Conservation (phyloP, 2,113 vertebrate genomes). For the Solea solea region DNA sequence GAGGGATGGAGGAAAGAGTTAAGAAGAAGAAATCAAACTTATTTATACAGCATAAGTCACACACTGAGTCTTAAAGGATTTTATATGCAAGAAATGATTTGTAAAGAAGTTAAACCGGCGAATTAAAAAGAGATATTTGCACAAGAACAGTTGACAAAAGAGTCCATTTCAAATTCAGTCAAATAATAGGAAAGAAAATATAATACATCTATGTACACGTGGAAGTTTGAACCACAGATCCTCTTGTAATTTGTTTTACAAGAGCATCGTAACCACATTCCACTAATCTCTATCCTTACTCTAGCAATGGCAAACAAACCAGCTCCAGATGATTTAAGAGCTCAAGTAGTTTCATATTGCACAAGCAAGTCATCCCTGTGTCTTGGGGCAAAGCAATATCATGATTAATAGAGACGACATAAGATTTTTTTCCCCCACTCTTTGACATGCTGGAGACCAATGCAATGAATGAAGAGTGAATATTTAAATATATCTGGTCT, state of each 20-base stretch:
- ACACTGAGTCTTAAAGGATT: not conserved
- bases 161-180: slow-evolving; percentile 7
- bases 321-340: slow-evolving; percentile 51
- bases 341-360: slow-evolving; percentile 43
- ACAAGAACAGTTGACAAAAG: not conserved
- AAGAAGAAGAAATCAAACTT: not conserved
- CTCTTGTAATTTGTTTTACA: slow-evolving; percentile 24
- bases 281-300: slow-evolving; percentile 30
- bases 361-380: slow-evolving; percentile 43
- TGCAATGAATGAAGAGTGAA: not conserved
- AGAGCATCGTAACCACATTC: not conserved
- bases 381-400: slow-evolving; percentile 56
- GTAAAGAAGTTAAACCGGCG: slow-evolving; percentile 17
- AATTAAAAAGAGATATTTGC: slow-evolving; percentile 28
- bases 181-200: slow-evolving; percentile 18
- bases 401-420: slow-evolving; percentile 59
- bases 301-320: slow-evolving; percentile 37
- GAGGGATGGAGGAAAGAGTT: not conserved
- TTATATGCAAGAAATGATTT: not conserved
- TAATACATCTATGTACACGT: not conserved
- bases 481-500: slow-evolving; percentile 2
- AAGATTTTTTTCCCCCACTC: slow-evolving; percentile 20
- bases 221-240: slow-evolving; percentile 18
- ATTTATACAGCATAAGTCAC: slow-evolving; percentile 7
- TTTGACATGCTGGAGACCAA: slow-evolving; percentile 33